Conservation (phyloP, 2,113 vertebrate species). For the Pyrgilauda ruficollis region DNA sequence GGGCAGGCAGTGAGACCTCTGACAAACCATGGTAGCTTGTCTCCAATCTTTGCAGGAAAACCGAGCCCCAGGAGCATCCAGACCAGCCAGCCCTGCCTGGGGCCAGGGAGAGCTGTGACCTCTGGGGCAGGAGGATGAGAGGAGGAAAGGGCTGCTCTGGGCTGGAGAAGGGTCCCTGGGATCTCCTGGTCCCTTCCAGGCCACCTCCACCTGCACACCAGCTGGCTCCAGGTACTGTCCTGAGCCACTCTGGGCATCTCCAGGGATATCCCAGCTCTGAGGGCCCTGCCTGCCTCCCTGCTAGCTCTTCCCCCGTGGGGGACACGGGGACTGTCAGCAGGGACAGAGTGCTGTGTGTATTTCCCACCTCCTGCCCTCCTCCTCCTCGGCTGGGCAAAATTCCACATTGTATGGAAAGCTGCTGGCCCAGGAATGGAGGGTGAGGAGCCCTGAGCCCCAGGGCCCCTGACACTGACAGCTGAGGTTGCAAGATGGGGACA, state of each 20-base stretch:
- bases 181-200: background rate
- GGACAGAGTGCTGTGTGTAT: fast-evolving
- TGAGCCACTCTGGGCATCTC: background rate
- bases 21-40: fast-evolving
- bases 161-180: background rate
- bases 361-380: background rate
- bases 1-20: background rate
- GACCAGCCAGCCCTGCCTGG: background rate
- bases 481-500: background rate
- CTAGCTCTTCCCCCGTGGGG: fast-evolving
- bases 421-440: background rate
- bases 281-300: background rate
- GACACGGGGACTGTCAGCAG: fast-evolving
- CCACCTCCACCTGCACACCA: fast-evolving
- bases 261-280: fast-evolving
- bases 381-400: background rate
- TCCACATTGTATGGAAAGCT: fast-evolving
- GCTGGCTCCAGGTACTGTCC: background rate
- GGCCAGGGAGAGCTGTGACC: background rate
- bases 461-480: background rate
- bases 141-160: background rate
- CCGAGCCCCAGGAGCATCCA: fast-evolving
- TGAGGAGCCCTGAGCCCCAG: background rate
- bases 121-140: background rate
- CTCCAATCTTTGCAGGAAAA: background rate